phyloP scores from a whole-genome alignment of 2,113 vertebrate genomes.

The Corythornis cristatus region DNA sequence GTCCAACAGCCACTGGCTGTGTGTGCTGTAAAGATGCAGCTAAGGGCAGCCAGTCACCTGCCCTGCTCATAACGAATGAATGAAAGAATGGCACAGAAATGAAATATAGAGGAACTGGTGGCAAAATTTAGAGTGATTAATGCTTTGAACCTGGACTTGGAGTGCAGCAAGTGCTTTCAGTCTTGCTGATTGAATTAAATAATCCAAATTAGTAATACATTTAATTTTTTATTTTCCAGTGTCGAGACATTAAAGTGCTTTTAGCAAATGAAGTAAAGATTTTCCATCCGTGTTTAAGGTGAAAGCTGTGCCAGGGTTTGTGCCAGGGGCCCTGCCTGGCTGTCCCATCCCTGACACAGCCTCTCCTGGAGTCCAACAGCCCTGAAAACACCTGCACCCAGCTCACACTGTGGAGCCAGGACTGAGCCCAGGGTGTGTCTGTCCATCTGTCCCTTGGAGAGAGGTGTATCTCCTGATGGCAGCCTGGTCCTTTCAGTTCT shows the following conservation, averaged over 20 bases:
- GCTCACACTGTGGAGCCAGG: background rate
- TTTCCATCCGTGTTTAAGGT: background rate
- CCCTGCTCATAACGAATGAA: background rate
- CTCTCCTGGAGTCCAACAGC: fast-evolving
- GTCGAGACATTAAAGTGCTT: background rate
- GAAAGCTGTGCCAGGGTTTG: fast-evolving
- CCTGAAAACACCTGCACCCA: fast-evolving
- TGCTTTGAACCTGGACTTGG: background rate
- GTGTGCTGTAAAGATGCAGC: background rate
- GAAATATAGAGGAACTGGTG: background rate
- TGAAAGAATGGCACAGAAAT: background rate
- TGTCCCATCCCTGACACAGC: fast-evolving
- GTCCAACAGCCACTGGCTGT: background rate
- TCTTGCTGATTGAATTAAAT: slow-evolving; percentile 25
- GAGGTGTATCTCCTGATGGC: background rate
- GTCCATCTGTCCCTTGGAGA: background rate
- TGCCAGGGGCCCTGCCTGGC: fast-evolving
- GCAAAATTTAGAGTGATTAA: background rate
- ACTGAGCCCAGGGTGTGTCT: fast-evolving
- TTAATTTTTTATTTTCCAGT: background rate
- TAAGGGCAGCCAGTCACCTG: background rate
- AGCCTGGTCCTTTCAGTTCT: too few species aligned
- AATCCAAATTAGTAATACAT: background rate
- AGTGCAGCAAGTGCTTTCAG: background rate
- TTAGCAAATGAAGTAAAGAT: slow-evolving; percentile 42